phyloP scores from a whole-genome alignment of 2,888 invertebrate genomes.

The Ornithoptera alexandrae region DNA sequence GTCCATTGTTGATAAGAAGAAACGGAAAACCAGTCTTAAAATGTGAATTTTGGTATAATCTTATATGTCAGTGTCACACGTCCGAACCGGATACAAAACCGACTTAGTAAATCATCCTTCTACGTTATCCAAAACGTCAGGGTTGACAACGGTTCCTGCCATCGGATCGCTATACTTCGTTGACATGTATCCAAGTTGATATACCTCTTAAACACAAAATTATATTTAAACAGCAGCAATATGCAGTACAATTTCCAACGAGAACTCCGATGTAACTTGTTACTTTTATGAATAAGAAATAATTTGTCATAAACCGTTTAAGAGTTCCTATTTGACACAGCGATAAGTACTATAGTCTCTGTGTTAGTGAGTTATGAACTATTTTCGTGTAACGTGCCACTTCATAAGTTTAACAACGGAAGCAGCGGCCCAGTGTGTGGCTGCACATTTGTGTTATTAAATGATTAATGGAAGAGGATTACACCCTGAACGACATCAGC shows the following conservation, averaged over 20 bases:
- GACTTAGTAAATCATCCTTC: conserved; percentile 69
- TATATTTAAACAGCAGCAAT: conserved; percentile 36
- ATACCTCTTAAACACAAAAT: conserved; percentile 38
- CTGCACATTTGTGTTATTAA: conserved; percentile 79
- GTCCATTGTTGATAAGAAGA: too few species aligned
- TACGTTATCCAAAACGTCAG: conserved; percentile 72
- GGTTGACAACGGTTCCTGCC: conserved; percentile 75
- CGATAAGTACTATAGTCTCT: conserved; percentile 20
- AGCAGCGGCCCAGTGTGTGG: conserved; percentile 76
- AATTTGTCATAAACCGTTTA: conserved; percentile 30
- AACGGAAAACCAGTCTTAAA: conserved; percentile 24
- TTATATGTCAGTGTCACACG: conserved; percentile 43
- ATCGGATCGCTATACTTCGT: conserved; percentile 65
- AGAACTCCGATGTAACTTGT: conserved; percentile 44
- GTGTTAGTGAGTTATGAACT: conserved; percentile 16
- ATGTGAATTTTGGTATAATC: conserved; percentile 24
- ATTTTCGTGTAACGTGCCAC: conserved; percentile 25
- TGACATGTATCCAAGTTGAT: conserved; percentile 47
- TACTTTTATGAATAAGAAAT: conserved; percentile 46
- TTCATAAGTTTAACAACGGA: conserved; percentile 51
- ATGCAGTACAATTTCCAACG: conserved; percentile 45
- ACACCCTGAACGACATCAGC: conserved; percentile 34
- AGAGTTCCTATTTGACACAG: conserved; percentile 16
- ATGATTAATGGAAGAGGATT: conserved; percentile 79
- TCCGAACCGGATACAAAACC: conserved; percentile 47